Percentiles rank a stretch among this genome's conserved stretches.
Evolutionary conservation across 1,140 invertebrate species (phyloP).

Genomic region (Coenobita brevimanus): DNA sequence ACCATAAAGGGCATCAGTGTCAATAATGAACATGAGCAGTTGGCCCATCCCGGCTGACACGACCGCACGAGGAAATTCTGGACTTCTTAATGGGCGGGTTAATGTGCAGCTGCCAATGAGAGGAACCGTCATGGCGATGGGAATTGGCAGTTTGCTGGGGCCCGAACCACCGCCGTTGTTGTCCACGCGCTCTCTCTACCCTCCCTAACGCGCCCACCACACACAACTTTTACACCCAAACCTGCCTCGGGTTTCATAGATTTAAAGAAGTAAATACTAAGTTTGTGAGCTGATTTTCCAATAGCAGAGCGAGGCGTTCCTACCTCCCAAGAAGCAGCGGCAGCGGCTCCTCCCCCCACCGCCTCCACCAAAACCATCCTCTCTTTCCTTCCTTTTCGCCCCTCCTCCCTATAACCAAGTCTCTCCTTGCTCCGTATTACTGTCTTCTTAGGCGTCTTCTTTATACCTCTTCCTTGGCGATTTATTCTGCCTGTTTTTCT

Average conservation of each 20-base stretch:
- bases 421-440: background rate
- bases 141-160: constrained; percentile 61
- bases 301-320: constrained; percentile 37
- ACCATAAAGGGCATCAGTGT: constrained; percentile 65
- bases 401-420: background rate
- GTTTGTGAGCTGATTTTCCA: constrained; percentile 63
- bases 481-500: too few relatives aligned
- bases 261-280: constrained; percentile 63
- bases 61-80: constrained; percentile 64
- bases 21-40: constrained; percentile 66
- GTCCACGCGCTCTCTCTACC: constrained; percentile 56
- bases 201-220: constrained; percentile 52
- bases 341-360: background rate
- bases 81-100: constrained; percentile 64
- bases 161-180: constrained; percentile 53
- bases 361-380: background rate
- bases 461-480: too few relatives aligned
- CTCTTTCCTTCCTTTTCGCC: background rate
- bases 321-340: background rate
- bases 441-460: too few relatives aligned
- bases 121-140: constrained; percentile 64
- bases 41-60: constrained; percentile 61
- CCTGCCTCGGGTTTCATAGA: constrained; percentile 60
- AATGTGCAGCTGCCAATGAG: constrained; percentile 64
- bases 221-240: constrained; percentile 66